These are phyloP conservation scores for Corythoichthys intestinalis DNA, from an alignment of 2,113 vertebrate genomes.

Conservation along the genomic window DNA sequence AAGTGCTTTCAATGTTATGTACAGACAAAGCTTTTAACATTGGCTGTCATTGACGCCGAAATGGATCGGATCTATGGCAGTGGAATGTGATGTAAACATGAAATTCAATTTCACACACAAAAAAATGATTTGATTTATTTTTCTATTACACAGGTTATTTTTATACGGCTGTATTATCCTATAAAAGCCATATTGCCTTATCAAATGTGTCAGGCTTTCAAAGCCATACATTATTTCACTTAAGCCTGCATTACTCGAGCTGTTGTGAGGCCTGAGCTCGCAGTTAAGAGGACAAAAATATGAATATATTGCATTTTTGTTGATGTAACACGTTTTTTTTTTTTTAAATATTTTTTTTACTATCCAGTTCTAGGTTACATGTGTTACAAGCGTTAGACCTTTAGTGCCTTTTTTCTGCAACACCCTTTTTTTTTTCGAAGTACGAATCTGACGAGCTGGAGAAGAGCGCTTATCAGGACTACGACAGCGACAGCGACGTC, in stretches of 20 bases:
- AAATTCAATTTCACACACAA: background rate
- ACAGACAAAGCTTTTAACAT: background rate
- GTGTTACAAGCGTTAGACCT: background rate
- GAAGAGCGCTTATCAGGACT: slow-evolving; percentile 93
- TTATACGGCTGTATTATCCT: slow-evolving; percentile 16
- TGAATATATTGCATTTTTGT: slow-evolving; percentile 23
- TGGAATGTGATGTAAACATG: too few species aligned
- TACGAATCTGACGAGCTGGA: slow-evolving; percentile 97
- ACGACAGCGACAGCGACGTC: slow-evolving; percentile 97
- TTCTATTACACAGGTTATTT: slow-evolving; percentile 11
- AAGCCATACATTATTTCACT: background rate
- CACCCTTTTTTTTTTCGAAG: slow-evolving; percentile 52
- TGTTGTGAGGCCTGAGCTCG: slow-evolving; percentile 9
- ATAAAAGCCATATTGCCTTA: slow-evolving; percentile 21
- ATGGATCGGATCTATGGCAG: too few species aligned
- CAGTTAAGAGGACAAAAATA: slow-evolving; percentile 25
- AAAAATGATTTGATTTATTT: background rate
- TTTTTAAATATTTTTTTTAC: too few species aligned
- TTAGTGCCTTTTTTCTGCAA: background rate
- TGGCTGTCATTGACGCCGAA: background rate
- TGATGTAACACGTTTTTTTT: too few species aligned
- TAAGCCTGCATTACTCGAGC: slow-evolving; percentile 28
- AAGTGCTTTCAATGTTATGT: background rate
- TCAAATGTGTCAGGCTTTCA: slow-evolving; percentile 8
- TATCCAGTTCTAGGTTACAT: background rate